Base-by-base conservation (phyloP, 1,140 invertebrate genomes). In the Zaprionus nigranus region DNA sequence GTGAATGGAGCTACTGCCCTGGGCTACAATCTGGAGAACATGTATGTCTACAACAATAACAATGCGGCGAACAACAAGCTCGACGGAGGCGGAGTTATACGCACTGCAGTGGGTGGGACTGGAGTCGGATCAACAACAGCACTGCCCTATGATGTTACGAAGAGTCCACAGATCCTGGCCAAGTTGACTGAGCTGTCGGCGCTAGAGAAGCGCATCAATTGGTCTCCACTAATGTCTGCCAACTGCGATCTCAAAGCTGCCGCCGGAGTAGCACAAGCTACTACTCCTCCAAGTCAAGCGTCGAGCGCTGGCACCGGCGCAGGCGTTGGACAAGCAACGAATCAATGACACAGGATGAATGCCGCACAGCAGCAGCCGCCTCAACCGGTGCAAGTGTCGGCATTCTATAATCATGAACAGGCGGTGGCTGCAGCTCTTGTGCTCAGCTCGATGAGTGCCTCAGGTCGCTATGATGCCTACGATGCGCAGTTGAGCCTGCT, bases 321-420 rank as follows among this genome's bases (percentile, higher is more conserved):
- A 9, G 51, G 64, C 28, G 40, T 65, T 22, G 74, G 79, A 59
- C 56, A 58, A 3, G 51, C 78, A 1, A 53, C 83, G 54, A 76
- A 79, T 74, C 90, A 92, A 92, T 92, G 90, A 92, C 88, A 84
- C 57, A 68, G 67, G 75, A 53, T 61, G 60, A 78, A 90, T 83
- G 81, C 72, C 76, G 62, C 83, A 78, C 81, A 78, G 73, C 62
- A 69, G 65, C 68, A 30, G 43, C 69, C 69, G 49, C 9, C 76
- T 22, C 79, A 62, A 26, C 58, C 82, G 71, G 71, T 81, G 68
- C 61, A 82, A 26, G 79, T 90, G 82, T 85, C 88, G 81, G 83
- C 88, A 64, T 91, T 91, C 40, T 91, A 91, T 53, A 91, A 91
- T 72, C 88, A 91, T 24, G 88, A 91, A 28, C 85, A 88, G 73